A percentile compares a stretch with the other conserved stretches of the same genome.
phyloP scores from a whole-genome alignment of 1,140 invertebrate genomes.

The Dendroctonus valens region DNA sequence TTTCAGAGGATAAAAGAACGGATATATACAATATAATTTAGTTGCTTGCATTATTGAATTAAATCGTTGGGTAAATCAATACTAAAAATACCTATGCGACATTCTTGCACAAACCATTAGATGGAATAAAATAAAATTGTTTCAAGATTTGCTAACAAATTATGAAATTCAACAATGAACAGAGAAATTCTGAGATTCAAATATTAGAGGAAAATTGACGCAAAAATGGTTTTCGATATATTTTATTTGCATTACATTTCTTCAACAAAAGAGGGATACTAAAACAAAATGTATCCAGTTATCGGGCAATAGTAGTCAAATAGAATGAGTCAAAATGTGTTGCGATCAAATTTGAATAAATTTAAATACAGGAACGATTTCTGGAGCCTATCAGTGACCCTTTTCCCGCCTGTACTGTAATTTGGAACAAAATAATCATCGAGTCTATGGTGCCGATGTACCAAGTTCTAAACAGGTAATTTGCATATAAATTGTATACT shows the following conservation, averaged over 20 bases:
- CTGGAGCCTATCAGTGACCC: slow-evolving; percentile 12
- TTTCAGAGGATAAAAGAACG: no score
- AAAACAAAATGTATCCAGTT: not conserved
- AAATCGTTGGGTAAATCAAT: no score
- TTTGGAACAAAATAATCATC: slow-evolving; percentile 11
- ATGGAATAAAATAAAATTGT: no score
- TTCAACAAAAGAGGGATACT: not conserved
- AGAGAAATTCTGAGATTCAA: no score
- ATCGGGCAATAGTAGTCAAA: not conserved
- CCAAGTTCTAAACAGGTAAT: slow-evolving; percentile 10
- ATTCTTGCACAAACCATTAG: no score
- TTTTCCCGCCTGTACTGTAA: slow-evolving; percentile 13
- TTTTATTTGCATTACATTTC: not conserved
- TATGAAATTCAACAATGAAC: no score
- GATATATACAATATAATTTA: no score
- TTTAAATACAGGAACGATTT: slow-evolving; percentile 19
- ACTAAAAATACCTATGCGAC: no score
- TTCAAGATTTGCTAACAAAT: no score
- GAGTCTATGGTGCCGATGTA: slow-evolving; percentile 9
- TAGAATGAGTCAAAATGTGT: not conserved
- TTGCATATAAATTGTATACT: slow-evolving; percentile 15
- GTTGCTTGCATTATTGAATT: no score
- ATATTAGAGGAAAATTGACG: no score
- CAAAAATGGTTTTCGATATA: no score
- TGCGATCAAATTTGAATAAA: slow-evolving; percentile 24